phyloP scores from a whole-genome alignment of 2,888 invertebrate species.

The Rhamphomyia laevipes region DNA sequence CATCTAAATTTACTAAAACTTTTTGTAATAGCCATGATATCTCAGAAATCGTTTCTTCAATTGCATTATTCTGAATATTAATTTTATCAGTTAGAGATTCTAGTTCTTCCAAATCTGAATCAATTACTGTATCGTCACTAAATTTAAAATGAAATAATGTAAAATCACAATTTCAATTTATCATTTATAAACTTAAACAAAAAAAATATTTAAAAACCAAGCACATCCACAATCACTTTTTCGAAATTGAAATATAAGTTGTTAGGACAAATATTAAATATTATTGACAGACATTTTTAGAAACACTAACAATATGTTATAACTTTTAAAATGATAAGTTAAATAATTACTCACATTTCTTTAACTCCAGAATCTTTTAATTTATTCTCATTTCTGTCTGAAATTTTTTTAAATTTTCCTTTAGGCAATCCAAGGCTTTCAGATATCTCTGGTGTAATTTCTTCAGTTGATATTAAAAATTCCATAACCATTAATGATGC shows the following conservation, averaged over 20 bases:
- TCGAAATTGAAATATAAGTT: too few relatives aligned
- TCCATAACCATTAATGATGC: conserved; percentile 63
- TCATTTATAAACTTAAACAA: too few relatives aligned
- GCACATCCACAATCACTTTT: too few relatives aligned
- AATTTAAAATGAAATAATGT: too few relatives aligned
- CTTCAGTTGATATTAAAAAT: conserved; percentile 53
- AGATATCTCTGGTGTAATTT: conserved; percentile 51
- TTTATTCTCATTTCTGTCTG: conserved; percentile 17
- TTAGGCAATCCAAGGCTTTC: conserved; percentile 40
- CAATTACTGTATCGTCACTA: conserved; percentile 17
- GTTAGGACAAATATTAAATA: too few relatives aligned
- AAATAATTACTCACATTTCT: conserved; percentile 17
- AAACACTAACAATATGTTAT: too few relatives aligned
- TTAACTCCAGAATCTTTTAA: conserved; percentile 20
- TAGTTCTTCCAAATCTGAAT: conserved; percentile 29
- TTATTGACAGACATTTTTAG: too few relatives aligned
- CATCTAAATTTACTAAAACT: conserved; percentile 45
- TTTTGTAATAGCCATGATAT: conserved; percentile 49
- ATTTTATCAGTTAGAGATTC: neutral
- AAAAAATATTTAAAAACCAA: neutral
- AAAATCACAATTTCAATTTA: conserved; percentile 10
- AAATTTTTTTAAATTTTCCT: conserved; percentile 20
- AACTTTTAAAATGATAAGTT: too few relatives aligned
- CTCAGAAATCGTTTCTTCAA: conserved; percentile 6
- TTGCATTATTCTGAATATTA: too few relatives aligned